These are phyloP conservation scores for Toxotes jaculatrix DNA, from an alignment of 2,113 vertebrate species.

Conservation along the genomic window DNA sequence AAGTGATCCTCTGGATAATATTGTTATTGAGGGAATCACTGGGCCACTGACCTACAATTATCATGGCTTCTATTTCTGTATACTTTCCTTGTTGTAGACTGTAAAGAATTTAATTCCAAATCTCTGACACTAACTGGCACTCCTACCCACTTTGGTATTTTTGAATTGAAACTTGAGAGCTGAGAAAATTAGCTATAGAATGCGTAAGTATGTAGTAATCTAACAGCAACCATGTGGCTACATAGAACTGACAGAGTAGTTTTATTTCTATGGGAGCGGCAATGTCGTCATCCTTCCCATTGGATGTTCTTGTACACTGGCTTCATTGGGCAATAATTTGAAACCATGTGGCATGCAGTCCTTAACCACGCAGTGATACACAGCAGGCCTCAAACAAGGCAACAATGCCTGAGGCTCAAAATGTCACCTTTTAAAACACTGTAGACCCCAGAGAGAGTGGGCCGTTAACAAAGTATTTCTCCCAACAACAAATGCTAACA, in stretches of 20 bases:
- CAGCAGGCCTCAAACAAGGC: conserved; percentile 67
- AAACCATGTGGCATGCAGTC: conserved; percentile 61
- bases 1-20: conserved; percentile 33
- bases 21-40: conserved; percentile 35
- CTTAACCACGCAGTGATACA: conserved; percentile 51
- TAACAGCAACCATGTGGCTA: conserved; percentile 12
- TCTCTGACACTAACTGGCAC: neutral
- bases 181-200: neutral
- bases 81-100: conserved; percentile 13
- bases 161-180: neutral
- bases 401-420: conserved; percentile 46
- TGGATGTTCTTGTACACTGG: conserved; percentile 41
- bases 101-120: neutral
- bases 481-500: conserved; percentile 41
- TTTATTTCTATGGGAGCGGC: conserved; percentile 42
- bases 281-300: conserved; percentile 44
- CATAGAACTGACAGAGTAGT: conserved; percentile 16
- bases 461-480: conserved; percentile 52
- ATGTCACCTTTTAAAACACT: conserved; percentile 65
- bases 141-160: neutral
- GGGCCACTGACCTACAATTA: conserved; percentile 38
- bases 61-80: conserved; percentile 27
- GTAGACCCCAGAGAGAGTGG: conserved; percentile 35
- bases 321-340: conserved; percentile 70
- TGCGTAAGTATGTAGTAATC: conserved; percentile 10